Evolutionary conservation across 2,797 vertebrate genomes (phyloP).

Genomic region (Diceros bicornis): DNA sequence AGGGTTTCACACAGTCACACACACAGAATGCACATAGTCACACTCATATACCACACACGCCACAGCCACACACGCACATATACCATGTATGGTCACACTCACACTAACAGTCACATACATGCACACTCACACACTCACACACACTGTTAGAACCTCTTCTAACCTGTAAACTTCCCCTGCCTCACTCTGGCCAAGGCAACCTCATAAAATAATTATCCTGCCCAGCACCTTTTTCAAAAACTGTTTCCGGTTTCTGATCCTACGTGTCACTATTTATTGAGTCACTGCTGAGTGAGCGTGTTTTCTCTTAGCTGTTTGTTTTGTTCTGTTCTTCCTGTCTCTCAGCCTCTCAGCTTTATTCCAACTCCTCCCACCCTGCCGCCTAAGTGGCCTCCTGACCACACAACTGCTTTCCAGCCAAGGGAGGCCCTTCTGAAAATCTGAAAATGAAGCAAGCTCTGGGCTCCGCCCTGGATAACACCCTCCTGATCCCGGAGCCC

Average conservation of each 20-base stretch:
- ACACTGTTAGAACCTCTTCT: neutral
- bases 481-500: neutral
- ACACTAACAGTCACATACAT: no score
- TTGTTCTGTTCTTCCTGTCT: neutral
- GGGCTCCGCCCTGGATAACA: neutral
- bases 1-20: neutral
- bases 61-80: neutral
- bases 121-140: no score
- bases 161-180: neutral
- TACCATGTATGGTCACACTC: neutral
- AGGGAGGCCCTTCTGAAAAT: neutral
- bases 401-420: neutral
- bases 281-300: neutral
- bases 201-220: neutral
- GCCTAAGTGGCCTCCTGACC: neutral
- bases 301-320: neutral
- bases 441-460: neutral
- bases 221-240: neutral
- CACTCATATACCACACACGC: no score
- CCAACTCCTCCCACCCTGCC: neutral
- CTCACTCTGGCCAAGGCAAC: neutral
- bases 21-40: no score
- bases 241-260: neutral
- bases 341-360: neutral
- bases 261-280: neutral